Base-by-base conservation (phyloP, 2,113 vertebrate genomes). In the Bos indicus region DNA sequence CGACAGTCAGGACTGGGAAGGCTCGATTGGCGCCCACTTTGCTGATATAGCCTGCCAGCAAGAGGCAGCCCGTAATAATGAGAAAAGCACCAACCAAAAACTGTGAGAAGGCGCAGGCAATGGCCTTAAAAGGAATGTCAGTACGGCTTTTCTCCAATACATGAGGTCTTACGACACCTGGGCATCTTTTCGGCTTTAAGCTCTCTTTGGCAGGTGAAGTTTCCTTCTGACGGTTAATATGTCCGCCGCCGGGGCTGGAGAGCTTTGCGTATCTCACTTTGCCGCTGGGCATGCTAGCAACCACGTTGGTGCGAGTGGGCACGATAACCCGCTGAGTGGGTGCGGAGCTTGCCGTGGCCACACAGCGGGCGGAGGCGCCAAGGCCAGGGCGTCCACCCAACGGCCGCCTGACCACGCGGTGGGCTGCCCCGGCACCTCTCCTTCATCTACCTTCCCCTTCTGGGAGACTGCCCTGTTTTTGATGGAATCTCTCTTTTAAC, bases 111-210 rank as follows among this genome's bases (percentile, higher is more conserved):
- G 99, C 99, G 16, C 99, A 98, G 0, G 99, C 99, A 1, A 99
- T 99, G 13, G 99, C 99, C 98, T 99, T 99, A 98, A 99, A 99
- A 7, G 99, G 99, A 82, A 99, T 99, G 98, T 99, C 99, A 15
- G 99, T 99, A 13, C 99, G 99, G 93, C 98, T 99, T 98, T 97
- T 99, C 98, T 99, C 54, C 1, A 56, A 5, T 17, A 40, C 56
- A 28, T 6, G 46, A 33, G 46, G 6, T 11, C 46, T 56, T 36
- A 62, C 6, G 28, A 33, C 52, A 6, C 16, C 9, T 17, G 78
- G 30, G 10, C 62, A 6, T 83, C 40, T 62, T 77, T 78, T 51
- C 25, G 7, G 64, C 43, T 86, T 28, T 54, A 52, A 88, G 43
- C 84, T 48, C 4, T 9, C 62, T 36, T 94, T 25, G 2, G 74